Conservation (phyloP, 2,888 invertebrate species). For the Iselma pallidipennis region DNA sequence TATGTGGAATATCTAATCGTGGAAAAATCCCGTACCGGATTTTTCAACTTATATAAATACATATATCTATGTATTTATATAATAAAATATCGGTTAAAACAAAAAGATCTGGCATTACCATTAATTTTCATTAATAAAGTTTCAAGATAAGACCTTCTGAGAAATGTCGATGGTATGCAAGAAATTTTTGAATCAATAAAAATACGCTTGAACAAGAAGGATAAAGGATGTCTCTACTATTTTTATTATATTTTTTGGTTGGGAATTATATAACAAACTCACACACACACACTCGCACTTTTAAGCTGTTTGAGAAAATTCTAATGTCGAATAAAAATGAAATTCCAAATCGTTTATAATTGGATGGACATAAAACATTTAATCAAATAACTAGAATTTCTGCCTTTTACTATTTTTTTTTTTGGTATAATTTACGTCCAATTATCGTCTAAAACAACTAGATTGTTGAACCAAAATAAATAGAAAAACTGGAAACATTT, state of each 20-base stretch:
- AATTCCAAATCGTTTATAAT: slow-evolving; percentile 12
- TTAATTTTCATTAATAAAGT: slow-evolving; percentile 22
- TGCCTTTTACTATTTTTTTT: slow-evolving; percentile 1
- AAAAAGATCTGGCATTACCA: slow-evolving; percentile 19
- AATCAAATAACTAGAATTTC: slow-evolving; percentile 10
- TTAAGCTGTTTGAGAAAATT: slow-evolving; percentile 2
- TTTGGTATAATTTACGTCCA: slow-evolving; percentile 11
- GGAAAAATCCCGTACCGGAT: background rate
- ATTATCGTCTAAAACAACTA: no score
- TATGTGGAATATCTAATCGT: background rate
- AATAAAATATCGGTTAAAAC: slow-evolving; percentile 19
- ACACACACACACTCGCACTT: slow-evolving; percentile 15
- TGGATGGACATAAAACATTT: slow-evolving; percentile 10
- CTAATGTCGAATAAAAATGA: slow-evolving; percentile 8
- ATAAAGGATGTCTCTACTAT: slow-evolving; percentile 7
- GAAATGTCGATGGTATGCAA: slow-evolving; percentile 20
- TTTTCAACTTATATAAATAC: no score
- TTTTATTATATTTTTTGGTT: slow-evolving; percentile 5
- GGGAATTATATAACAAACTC: no score
- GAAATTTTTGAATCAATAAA: slow-evolving; percentile 24
- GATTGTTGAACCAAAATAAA: no score
- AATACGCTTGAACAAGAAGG: slow-evolving; percentile 8
- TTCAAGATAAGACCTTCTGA: slow-evolving; percentile 19
- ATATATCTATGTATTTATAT: background rate
- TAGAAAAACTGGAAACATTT: no score